Evolutionary conservation across 2,888 invertebrate species (phyloP).

Genomic region (Microplitis deprimator): DNA sequence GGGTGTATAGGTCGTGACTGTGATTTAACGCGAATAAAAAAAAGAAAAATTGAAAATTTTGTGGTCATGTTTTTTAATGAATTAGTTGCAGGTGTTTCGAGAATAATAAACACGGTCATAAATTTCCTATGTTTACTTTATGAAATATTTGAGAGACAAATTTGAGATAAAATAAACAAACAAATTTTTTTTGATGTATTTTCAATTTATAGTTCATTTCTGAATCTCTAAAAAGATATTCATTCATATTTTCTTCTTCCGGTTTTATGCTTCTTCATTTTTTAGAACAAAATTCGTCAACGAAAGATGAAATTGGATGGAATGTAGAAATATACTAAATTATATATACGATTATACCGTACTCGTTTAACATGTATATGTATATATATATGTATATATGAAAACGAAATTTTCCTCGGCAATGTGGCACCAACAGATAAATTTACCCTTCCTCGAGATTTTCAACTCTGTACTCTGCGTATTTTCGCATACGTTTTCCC

Average conservation of each 20-base stretch:
- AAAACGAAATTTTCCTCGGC: slow-evolving; percentile 45
- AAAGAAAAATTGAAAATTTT: slow-evolving; percentile 18
- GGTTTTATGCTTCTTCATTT: background rate
- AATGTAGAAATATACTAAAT: background rate
- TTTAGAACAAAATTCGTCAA: background rate
- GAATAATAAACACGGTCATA: background rate
- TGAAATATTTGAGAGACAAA: background rate
- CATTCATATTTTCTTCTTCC: no score
- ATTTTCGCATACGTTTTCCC: slow-evolving; percentile 10
- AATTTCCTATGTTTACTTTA: background rate
- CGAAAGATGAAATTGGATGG: background rate
- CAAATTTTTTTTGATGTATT: background rate
- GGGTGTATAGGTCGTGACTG: background rate
- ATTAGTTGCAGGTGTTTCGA: background rate
- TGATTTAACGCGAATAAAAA: background rate
- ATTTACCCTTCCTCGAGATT: slow-evolving; percentile 52
- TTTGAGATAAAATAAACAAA: background rate
- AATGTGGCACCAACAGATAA: slow-evolving; percentile 59
- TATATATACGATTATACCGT: background rate
- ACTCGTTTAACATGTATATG: background rate
- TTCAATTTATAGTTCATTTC: no score
- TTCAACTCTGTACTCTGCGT: slow-evolving; percentile 12
- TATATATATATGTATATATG: background rate
- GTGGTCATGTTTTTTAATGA: slow-evolving; percentile 4
- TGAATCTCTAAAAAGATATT: no score